Evolutionary conservation across 2,113 vertebrate species (phyloP).

Genomic region (Gasterosteus nipponicus): DNA sequence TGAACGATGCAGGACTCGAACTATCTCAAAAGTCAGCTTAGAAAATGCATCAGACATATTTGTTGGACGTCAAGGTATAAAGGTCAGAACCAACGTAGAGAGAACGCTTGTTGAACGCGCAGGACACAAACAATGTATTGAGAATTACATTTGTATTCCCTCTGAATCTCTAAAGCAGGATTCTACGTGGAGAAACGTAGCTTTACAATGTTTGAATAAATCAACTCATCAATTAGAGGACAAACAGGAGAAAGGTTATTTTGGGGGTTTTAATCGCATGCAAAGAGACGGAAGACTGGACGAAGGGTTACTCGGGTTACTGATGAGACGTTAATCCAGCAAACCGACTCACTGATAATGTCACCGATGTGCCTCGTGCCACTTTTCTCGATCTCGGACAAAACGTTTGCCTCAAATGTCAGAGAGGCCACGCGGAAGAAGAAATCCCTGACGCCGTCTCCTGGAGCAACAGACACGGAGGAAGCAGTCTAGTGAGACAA

Average conservation of each 20-base stretch:
- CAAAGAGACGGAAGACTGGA: background rate
- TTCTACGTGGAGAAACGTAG: background rate
- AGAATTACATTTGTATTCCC: background rate
- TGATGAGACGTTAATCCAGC: background rate
- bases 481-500: background rate
- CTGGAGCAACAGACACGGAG: conserved; percentile 65
- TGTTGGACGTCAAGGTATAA: no score
- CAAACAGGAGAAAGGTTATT: background rate
- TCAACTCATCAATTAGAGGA: background rate
- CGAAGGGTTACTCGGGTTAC: background rate
- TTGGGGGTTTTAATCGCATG: background rate
- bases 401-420: conserved; percentile 90
- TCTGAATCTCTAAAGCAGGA: background rate
- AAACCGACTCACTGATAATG: conserved; percentile 89
- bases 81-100: background rate
- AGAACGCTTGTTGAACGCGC: background rate
- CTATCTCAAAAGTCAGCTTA: no score
- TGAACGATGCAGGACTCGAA: no score
- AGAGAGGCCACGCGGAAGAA: conserved; percentile 93
- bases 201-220: background rate
- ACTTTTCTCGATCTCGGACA: conserved; percentile 90
- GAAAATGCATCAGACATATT: no score
- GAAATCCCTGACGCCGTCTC: conserved; percentile 90
- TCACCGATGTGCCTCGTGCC: conserved; percentile 83
- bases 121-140: background rate